Conservation (phyloP, 2,797 vertebrate species). For the Xyrichtys novacula region DNA sequence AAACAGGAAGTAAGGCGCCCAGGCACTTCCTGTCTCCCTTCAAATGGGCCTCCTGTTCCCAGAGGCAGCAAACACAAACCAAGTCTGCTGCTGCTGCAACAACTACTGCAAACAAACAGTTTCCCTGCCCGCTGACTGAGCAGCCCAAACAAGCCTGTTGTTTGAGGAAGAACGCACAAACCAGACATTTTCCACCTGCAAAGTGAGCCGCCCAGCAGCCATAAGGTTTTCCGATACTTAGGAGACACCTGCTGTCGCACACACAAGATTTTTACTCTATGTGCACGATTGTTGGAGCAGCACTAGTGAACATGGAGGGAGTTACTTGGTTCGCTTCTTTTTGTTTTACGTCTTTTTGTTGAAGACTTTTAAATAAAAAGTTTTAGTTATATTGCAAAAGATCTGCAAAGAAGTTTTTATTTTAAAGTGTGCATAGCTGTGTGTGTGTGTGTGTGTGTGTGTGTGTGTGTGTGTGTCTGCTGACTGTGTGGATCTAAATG, state of each 20-base stretch:
- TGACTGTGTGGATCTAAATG: constrained; percentile 71
- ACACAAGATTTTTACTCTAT: constrained; percentile 16
- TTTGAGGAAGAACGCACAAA: constrained; percentile 54
- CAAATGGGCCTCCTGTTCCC: constrained; percentile 72
- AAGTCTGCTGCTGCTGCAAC: constrained; percentile 13
- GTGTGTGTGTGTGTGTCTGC: constrained; percentile 36
- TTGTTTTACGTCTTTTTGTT: not conserved
- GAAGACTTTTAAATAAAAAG: not conserved
- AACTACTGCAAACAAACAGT: constrained; percentile 4
- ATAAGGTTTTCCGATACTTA: constrained; percentile 29
- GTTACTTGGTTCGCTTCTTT: not conserved
- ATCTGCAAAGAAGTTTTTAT: constrained; percentile 18
- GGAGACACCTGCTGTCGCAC: constrained; percentile 51
- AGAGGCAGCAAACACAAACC: constrained; percentile 45
- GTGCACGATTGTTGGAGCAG: no score
- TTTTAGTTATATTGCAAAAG: constrained; percentile 6
- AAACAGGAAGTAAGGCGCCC: constrained; percentile 81
- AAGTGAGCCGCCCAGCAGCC: constrained; percentile 56
- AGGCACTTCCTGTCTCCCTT: constrained; percentile 74
- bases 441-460: not conserved
- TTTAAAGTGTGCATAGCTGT: not conserved
- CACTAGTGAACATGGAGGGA: not conserved
- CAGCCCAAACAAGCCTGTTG: constrained; percentile 27
- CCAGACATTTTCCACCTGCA: constrained; percentile 57
- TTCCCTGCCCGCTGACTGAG: constrained; percentile 42